A percentile compares a stretch with the other conserved stretches of the same genome.
phyloP scores from a whole-genome alignment of 64 coral and sea anemone species.

The Anthopleura sola region DNA sequence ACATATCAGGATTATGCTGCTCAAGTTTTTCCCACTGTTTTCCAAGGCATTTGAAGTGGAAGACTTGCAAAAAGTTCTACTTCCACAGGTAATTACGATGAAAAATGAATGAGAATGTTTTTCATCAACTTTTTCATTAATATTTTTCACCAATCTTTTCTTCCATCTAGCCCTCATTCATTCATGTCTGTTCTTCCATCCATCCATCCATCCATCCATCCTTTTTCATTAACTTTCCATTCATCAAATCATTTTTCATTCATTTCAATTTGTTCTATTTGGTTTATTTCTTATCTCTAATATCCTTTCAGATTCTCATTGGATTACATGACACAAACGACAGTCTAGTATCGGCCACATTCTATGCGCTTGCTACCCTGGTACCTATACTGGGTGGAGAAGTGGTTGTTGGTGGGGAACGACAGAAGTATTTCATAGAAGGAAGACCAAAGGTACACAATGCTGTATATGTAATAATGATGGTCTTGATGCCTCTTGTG shows the following conservation, averaged over 20 bases:
- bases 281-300: not conserved
- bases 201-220: not conserved
- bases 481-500: not conserved
- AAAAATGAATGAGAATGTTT: not conserved
- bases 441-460: conserved; percentile 83
- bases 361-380: conserved; percentile 58
- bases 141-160: not conserved
- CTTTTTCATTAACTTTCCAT: not conserved
- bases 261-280: not conserved
- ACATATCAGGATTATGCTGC: conserved; percentile 68
- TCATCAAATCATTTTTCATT: too few relatives aligned
- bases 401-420: conserved; percentile 72
- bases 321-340: conserved; percentile 82
- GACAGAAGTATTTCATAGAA: conserved; percentile 67
- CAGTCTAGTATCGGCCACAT: conserved; percentile 59
- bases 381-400: conserved; percentile 75
- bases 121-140: not conserved
- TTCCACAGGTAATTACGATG: conserved; percentile 68
- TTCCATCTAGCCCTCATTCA: not conserved
- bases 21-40: conserved; percentile 69
- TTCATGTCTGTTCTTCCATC: not conserved
- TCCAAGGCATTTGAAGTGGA: conserved; percentile 61
- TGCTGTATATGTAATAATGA: not conserved
- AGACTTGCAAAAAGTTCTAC: conserved; percentile 67
- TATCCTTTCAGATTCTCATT: conserved; percentile 52